Base-by-base conservation (phyloP, 2,113 vertebrate genomes). In the Centropristis striata region DNA sequence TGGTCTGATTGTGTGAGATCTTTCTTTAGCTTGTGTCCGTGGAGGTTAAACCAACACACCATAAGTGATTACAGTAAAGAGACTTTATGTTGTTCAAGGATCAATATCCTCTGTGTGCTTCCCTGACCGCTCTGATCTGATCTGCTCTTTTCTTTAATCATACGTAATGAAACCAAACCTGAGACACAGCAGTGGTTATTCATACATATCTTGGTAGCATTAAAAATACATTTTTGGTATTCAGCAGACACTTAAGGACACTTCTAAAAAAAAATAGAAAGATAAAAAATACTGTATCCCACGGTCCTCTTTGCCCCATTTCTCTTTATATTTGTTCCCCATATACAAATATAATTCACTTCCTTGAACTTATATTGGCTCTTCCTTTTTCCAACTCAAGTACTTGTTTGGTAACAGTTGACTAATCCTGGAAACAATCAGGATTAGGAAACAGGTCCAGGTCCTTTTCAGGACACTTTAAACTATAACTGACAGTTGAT, bases 321-420 rank as follows among this genome's bases (percentile, higher is more conserved):
- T 25, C 20, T 15, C 13, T 32, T 21, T 41, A 53, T 20, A 46
- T 47, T 55, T 46, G 20, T 60, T 74, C 55, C 42, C n/a, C 7
- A 64, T 44, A 51, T 50, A 63, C 25, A 71, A 76, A 73, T 71
- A 83, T 73, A 78, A 57, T 71, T 7, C 23, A 74, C 57, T 83
- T 85, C 70, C 76, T 80, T 69, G 49, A 23, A 37, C 36, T 42
- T 15, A 66, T 63, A 44, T 46, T n/a, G 51, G 32, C 25, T 59
- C 70, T 88, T 87, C 88, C 77, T 42, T 66, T 85, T 88, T 84
- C 81, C 84, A 86, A 8, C 75, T 79, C 44, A 28, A 64, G 46
- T 72, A 71, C 42, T 70, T 69, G 25, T 74, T 53, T 69, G 10
- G 61, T 18, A 44, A 23, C 41, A 78, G 15, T 66, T 51, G 71